Percentiles rank a stretch among this genome's conserved stretches.
Conservation (phyloP, 2,888 invertebrate species). For the Papilio demoleus region DNA sequence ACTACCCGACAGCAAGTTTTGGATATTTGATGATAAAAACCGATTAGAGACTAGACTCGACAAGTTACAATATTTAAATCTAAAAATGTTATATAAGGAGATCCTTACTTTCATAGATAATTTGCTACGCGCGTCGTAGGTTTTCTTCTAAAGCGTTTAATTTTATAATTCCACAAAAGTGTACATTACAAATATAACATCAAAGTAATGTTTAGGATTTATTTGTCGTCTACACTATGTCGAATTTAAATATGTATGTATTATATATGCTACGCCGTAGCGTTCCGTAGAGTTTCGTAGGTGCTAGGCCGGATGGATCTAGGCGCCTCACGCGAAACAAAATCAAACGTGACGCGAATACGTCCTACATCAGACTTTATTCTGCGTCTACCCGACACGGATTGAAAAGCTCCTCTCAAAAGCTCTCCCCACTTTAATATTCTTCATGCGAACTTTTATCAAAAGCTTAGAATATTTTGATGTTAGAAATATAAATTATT, state of each 20-base stretch:
- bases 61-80: too few species aligned
- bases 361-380: slow-evolving; percentile 30
- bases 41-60: too few species aligned
- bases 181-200: too few species aligned
- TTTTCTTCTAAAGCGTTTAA: too few species aligned
- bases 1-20: too few species aligned
- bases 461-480: slow-evolving; percentile 25
- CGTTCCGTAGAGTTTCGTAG: neutral
- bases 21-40: too few species aligned
- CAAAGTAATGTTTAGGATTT: too few species aligned
- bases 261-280: slow-evolving; percentile 7
- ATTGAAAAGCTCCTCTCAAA: slow-evolving; percentile 2
- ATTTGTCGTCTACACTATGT: too few species aligned
- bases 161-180: too few species aligned
- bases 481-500: slow-evolving; percentile 19
- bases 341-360: slow-evolving; percentile 33
- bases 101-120: too few species aligned
- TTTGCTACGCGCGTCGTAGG: too few species aligned
- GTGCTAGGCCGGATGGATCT: slow-evolving; percentile 7
- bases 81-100: too few species aligned
- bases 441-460: slow-evolving; percentile 17
- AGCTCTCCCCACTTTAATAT: slow-evolving; percentile 12
- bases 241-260: neutral
- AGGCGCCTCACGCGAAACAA: slow-evolving; percentile 22
- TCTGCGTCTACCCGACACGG: slow-evolving; percentile 17